These are phyloP conservation scores for Zeus faber DNA, from an alignment of 2,113 vertebrate species.

Conservation along the genomic window DNA sequence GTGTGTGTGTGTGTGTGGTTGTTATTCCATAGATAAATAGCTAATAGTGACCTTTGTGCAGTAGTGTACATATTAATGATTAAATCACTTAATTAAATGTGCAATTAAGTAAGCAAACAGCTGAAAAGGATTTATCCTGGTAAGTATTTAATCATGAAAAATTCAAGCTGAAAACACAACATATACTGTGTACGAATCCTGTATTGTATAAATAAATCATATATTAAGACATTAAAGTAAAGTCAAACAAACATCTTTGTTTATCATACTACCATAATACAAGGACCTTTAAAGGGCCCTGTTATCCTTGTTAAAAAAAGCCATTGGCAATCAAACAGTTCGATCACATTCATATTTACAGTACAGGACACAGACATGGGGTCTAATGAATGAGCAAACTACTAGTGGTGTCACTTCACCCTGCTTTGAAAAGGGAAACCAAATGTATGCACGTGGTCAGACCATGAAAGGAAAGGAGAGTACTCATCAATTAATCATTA, in stretches of 20 bases:
- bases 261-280: slow-evolving; percentile 30
- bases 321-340: slow-evolving; percentile 8
- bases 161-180: slow-evolving; percentile 40
- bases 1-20: too few relatives aligned
- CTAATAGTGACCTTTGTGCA: too few relatives aligned
- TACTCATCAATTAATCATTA: too few relatives aligned
- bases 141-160: slow-evolving; percentile 59
- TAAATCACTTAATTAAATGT: too few relatives aligned
- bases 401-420: too few relatives aligned
- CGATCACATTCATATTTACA: slow-evolving; percentile 52
- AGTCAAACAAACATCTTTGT: slow-evolving; percentile 34
- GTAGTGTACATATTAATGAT: too few relatives aligned
- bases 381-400: too few relatives aligned
- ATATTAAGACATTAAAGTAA: slow-evolving; percentile 41
- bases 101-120: not conserved
- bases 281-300: slow-evolving; percentile 29
- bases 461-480: too few relatives aligned
- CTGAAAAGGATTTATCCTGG: slow-evolving; percentile 10
- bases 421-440: too few relatives aligned
- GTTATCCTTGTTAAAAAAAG: slow-evolving; percentile 31
- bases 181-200: slow-evolving; percentile 24
- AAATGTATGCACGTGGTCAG: too few relatives aligned
- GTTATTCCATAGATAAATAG: too few relatives aligned
- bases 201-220: slow-evolving; percentile 57
- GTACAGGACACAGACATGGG: not conserved